phyloP scores from a whole-genome alignment of 2,888 invertebrate genomes.

The Lepidocyrtinus sp. region DNA sequence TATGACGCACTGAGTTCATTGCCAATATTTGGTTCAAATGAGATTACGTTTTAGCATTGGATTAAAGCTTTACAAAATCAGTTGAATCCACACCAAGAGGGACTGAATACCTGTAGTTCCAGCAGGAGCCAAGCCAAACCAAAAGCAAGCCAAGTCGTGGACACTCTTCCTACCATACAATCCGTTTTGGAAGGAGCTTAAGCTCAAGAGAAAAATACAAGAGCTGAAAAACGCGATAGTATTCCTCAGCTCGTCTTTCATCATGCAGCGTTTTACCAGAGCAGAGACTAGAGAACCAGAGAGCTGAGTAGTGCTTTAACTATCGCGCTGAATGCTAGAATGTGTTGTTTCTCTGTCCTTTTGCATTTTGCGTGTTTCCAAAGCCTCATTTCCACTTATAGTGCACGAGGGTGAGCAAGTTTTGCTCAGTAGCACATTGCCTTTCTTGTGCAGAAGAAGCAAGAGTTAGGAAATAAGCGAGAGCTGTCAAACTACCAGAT shows the following conservation, averaged over 20 bases:
- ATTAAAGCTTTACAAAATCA: not conserved
- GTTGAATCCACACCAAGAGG: not conserved
- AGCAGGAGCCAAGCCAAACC: too few species aligned
- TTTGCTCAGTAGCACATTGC: slow-evolving; percentile 59
- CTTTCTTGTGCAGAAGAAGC: slow-evolving; percentile 58
- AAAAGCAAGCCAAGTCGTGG: too few species aligned
- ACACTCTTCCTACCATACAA: too few species aligned
- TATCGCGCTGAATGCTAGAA: too few species aligned
- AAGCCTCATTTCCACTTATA: slow-evolving; percentile 23
- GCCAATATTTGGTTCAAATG: not conserved
- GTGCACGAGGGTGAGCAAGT: slow-evolving; percentile 28
- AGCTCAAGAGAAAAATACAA: too few species aligned
- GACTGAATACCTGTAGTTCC: too few species aligned
- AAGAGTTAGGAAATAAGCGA: slow-evolving; percentile 31
- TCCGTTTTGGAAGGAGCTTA: too few species aligned
- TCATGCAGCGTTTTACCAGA: not conserved
- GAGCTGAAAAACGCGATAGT: not conserved
- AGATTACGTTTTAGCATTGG: not conserved
- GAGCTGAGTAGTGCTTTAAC: too few species aligned
- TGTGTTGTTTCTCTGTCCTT: too few species aligned
- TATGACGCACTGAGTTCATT: not conserved
- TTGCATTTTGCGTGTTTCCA: not conserved
- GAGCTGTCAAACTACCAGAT: slow-evolving; percentile 10
- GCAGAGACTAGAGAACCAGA: too few species aligned
- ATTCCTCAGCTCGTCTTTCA: not conserved